Base-by-base conservation (phyloP, 2,113 vertebrate species). In the Setophaga petechia region DNA sequence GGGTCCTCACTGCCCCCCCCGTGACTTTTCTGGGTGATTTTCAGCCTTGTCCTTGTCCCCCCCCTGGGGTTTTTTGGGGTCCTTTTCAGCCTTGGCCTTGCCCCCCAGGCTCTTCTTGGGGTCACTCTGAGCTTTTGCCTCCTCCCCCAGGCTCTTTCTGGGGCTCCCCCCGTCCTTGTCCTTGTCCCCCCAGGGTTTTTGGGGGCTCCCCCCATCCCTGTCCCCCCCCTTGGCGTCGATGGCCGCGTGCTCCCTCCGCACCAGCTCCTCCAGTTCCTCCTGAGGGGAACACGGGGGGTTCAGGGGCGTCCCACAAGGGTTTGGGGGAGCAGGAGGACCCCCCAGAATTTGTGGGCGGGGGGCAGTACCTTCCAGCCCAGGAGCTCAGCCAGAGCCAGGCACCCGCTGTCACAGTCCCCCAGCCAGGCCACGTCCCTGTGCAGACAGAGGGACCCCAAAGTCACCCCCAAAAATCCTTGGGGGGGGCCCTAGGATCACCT, bases 121-220 rank as follows among this genome's bases (percentile, higher is more conserved):
- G 7, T 52, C 55, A 2, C 6, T 43, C 5, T 8, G 18, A 65
- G 37, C 59, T 4, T 54, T 14, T 3, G 2, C 33, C 33, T 35
- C 7, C 10, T 31, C 28, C 23, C 28, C 28, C 23, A 4, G 41
- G 31, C 41, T 46, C 54, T 58, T 46, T 8, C 15, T 21, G 17
- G n/a, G 49, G 33, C 5, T 8, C 6, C 27, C 43, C 3, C 10
- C 3, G 0, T 7, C 44, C 20, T 13, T 19, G 35, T 25, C 16
- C 22, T 55, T 8, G 0, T 27, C 28, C 49, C 24, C 43, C n/a
- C 0, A 1, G 22, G 2, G 24, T 4, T 57, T 66, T 4, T 27
- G 21, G 27, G 33, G 46, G 27, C 5, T 5, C 2, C 6, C 15
- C 28, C 28, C 11, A 0, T 30, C 46, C 17, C 14, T 4, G 39